phyloP scores from a whole-genome alignment of 2,113 vertebrate species.

The Amphiprion ocellaris region DNA sequence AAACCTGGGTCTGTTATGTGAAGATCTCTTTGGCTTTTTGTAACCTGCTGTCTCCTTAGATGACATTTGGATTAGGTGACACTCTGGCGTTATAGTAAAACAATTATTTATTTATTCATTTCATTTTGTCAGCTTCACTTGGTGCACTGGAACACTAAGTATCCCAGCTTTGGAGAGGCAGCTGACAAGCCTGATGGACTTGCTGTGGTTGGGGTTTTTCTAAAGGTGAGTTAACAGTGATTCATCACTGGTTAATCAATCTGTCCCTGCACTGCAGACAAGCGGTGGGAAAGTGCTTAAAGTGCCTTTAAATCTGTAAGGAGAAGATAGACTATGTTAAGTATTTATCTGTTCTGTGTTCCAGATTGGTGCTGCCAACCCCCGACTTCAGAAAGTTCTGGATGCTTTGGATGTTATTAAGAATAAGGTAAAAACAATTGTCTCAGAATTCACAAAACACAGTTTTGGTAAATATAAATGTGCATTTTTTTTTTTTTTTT shows the following conservation, averaged over 20 bases:
- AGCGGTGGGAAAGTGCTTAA: too few relatives aligned
- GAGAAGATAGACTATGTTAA: not conserved
- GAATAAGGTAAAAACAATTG: slow-evolving; percentile 86
- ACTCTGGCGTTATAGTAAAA: too few relatives aligned
- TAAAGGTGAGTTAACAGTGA: slow-evolving; percentile 86
- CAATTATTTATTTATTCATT: not conserved
- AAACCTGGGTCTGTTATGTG: too few relatives aligned
- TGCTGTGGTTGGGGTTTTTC: slow-evolving; percentile 93
- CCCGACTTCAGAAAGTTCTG: slow-evolving; percentile 90
- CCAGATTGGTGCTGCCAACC: slow-evolving; percentile 89
- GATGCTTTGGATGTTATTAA: slow-evolving; percentile 87
- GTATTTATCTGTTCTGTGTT: slow-evolving; percentile 1
- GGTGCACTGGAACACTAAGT: slow-evolving; percentile 98
- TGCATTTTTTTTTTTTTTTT: too few relatives aligned
- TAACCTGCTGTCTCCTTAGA: too few relatives aligned
- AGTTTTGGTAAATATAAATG: not conserved
- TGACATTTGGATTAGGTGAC: too few relatives aligned
- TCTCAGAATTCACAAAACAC: not conserved
- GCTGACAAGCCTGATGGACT: slow-evolving; percentile 92
- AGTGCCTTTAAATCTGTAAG: not conserved
- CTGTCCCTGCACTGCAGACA: not conserved
- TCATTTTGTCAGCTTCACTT: slow-evolving; percentile 89
- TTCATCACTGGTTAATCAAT: not conserved
- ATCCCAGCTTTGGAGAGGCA: slow-evolving; percentile 89
- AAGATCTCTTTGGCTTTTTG: too few relatives aligned